Conservation (phyloP, 2,888 invertebrate species). For the Anticlea derivata region DNA sequence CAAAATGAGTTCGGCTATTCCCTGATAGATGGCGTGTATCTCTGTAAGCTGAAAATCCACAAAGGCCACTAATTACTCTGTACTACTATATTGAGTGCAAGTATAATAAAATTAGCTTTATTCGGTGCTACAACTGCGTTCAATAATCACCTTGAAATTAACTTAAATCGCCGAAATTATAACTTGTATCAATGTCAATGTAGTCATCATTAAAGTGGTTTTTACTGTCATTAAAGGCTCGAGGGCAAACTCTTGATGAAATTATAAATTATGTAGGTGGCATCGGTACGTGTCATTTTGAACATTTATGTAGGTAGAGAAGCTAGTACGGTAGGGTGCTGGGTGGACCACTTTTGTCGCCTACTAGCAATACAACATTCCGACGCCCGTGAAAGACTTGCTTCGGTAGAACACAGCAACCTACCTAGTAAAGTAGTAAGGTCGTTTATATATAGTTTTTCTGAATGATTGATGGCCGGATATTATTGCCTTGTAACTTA, state of each 20-base stretch:
- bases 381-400: slow-evolving; percentile 26
- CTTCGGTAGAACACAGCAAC: slow-evolving; percentile 23
- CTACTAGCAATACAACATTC: slow-evolving; percentile 26
- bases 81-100: slow-evolving; percentile 29
- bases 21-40: slow-evolving; percentile 54
- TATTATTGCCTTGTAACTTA: neutral
- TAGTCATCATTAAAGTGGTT: slow-evolving; percentile 30
- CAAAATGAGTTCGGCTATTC: slow-evolving; percentile 51
- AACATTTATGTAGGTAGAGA: slow-evolving; percentile 23
- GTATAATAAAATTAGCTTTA: slow-evolving; percentile 27
- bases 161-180: slow-evolving; percentile 19
- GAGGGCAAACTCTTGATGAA: slow-evolving; percentile 30
- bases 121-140: slow-evolving; percentile 22
- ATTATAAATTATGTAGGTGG: slow-evolving; percentile 28
- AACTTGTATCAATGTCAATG: slow-evolving; percentile 34
- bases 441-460: slow-evolving; percentile 13
- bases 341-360: slow-evolving; percentile 26
- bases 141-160: slow-evolving; percentile 30
- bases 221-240: slow-evolving; percentile 24
- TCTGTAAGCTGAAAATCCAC: neutral
- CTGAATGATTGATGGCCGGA: slow-evolving; percentile 9
- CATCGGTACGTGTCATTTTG: slow-evolving; percentile 30
- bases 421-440: too few species aligned
- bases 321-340: neutral
- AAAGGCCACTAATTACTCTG: slow-evolving; percentile 3